Conservation (phyloP, 2,797 vertebrate species). For the Notolabrus celidotus region DNA sequence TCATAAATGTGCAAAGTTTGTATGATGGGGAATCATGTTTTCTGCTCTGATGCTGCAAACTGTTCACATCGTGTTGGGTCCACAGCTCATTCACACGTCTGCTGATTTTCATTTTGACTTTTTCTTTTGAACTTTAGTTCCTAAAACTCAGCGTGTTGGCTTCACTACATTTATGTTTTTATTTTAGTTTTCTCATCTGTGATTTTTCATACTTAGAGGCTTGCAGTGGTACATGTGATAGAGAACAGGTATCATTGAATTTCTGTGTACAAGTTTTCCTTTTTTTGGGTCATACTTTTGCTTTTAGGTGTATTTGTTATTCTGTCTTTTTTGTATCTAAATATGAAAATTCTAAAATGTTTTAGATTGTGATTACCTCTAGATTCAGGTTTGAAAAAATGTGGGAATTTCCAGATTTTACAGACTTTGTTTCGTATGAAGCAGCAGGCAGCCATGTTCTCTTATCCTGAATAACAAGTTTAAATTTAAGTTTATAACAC, state of each 20-base stretch:
- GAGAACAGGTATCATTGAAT: conserved; percentile 99
- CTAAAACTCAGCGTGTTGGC: conserved; percentile 81
- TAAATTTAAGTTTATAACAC: no score
- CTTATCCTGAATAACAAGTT: background rate
- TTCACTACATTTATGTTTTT: conserved; percentile 72
- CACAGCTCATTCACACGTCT: conserved; percentile 77
- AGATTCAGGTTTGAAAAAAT: conserved; percentile 78
- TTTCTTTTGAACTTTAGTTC: conserved; percentile 75
- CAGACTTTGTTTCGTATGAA: background rate
- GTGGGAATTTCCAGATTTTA: conserved; percentile 75
- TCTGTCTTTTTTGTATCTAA: conserved; percentile 77
- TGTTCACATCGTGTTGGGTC: conserved; percentile 80
- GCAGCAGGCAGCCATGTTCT: conserved; percentile 15
- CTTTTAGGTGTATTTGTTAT: conserved; percentile 82
- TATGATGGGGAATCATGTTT: conserved; percentile 90
- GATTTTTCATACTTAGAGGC: conserved; percentile 80
- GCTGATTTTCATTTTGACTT: conserved; percentile 85
- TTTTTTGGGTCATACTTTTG: conserved; percentile 74
- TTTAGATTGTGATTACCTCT: conserved; percentile 43
- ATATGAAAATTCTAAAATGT: conserved; percentile 63
- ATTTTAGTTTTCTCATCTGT: conserved; percentile 75
- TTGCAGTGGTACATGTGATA: conserved; percentile 91
- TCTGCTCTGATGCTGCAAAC: conserved; percentile 94
- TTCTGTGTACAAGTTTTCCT: conserved; percentile 92
- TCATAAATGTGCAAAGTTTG: conserved; percentile 87